phyloP scores from a whole-genome alignment of 2,888 invertebrate species.

The Nasonia oneida region DNA sequence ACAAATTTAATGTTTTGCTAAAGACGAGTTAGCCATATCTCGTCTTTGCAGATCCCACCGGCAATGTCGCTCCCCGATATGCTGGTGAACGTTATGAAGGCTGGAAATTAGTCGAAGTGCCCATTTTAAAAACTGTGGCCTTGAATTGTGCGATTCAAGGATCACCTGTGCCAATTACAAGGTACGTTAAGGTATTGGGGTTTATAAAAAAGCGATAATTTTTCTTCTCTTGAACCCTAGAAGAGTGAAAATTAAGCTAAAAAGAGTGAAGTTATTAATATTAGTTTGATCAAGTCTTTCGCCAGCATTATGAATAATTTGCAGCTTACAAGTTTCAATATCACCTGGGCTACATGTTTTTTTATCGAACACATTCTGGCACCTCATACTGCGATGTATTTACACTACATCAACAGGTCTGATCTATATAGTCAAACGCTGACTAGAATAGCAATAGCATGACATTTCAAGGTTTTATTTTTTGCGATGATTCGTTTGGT shows the following conservation, averaged over 20 bases:
- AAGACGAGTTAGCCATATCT: conserved; percentile 51
- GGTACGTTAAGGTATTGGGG: conserved; percentile 80
- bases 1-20: background rate
- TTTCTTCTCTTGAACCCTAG: background rate
- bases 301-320: background rate
- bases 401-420: background rate
- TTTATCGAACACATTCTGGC: background rate
- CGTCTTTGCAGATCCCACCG: conserved; percentile 83
- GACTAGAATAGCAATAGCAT: background rate
- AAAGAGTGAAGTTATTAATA: background rate
- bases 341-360: background rate
- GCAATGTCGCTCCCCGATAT: conserved; percentile 83
- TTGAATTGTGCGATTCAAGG: conserved; percentile 88
- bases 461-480: conserved; percentile 6
- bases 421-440: background rate
- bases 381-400: background rate
- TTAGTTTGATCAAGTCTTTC: background rate
- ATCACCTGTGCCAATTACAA: conserved; percentile 87
- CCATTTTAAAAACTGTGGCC: conserved; percentile 78
- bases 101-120: conserved; percentile 79
- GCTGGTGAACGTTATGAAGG: conserved; percentile 80
- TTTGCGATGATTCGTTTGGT: conserved; percentile 10
- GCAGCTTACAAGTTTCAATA: background rate
- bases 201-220: conserved; percentile 9
- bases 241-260: background rate